phyloP scores from a whole-genome alignment of 2,888 invertebrate genomes.

The Mechanitis messenoides region DNA sequence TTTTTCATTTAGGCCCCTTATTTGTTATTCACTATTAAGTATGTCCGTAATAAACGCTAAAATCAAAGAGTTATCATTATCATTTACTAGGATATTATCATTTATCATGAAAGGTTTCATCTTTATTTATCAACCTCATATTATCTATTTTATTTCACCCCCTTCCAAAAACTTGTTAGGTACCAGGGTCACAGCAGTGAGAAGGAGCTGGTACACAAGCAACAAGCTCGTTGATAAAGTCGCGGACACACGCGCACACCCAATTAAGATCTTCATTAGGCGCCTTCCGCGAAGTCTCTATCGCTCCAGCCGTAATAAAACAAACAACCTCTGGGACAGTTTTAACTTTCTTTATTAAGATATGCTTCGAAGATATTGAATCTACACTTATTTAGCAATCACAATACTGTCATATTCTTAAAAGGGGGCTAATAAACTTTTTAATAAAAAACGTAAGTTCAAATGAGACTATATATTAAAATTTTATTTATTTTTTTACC shows the following conservation, averaged over 20 bases:
- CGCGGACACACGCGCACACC: conserved; percentile 56
- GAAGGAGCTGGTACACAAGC: conserved; percentile 12
- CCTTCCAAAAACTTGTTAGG: background rate
- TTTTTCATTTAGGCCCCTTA: no score
- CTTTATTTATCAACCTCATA: no score
- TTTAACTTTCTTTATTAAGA: conserved; percentile 3
- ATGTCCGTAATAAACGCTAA: background rate
- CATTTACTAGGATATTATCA: no score
- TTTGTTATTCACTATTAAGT: no score
- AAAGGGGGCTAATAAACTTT: no score
- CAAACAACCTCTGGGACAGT: conserved; percentile 17
- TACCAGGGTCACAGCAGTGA: conserved; percentile 16
- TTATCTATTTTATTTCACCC: no score
- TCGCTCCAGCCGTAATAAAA: conserved; percentile 36
- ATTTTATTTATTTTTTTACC: no score
- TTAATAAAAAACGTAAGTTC: no score
- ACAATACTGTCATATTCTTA: no score
- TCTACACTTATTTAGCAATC: no score
- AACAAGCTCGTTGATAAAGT: conserved; percentile 40
- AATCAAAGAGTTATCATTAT: background rate
- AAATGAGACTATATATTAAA: no score
- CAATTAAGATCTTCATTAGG: conserved; percentile 73
- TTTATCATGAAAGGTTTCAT: no score
- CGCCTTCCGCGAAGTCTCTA: conserved; percentile 59
- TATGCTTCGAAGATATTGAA: background rate